These are phyloP conservation scores for Drosophila repleta DNA, from an alignment of 1,140 invertebrate genomes.

Conservation along the genomic window DNA sequence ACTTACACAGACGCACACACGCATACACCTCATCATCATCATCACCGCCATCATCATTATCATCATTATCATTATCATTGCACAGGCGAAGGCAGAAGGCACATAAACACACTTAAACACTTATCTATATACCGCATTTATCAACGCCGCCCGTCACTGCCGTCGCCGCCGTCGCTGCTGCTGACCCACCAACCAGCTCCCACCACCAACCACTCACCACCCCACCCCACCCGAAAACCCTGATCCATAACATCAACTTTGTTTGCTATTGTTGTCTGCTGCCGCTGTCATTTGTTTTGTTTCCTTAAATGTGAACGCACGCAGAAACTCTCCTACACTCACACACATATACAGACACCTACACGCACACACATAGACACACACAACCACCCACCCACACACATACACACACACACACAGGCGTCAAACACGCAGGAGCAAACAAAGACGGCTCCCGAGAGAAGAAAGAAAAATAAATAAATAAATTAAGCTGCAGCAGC, in stretches of 20 bases:
- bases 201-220: not conserved
- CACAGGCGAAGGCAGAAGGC: conserved; percentile 21
- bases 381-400: not conserved
- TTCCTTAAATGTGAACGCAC: conserved; percentile 50
- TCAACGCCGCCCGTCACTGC: conserved; percentile 34
- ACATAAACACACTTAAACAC: conserved; percentile 41
- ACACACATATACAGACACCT: not conserved
- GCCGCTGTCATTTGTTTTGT: conserved; percentile 58
- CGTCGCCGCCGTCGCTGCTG: conserved; percentile 26
- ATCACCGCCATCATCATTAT: conserved; percentile 32
- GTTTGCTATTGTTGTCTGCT: conserved; percentile 80
- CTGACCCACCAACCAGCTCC: conserved; percentile 3
- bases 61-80: conserved; percentile 46
- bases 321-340: not conserved
- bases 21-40: conserved; percentile 47
- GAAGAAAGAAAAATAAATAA: conserved; percentile 7
- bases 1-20: conserved; percentile 10
- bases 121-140: conserved; percentile 61
- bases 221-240: conserved; percentile 9
- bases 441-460: conserved; percentile 35
- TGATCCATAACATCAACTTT: conserved; percentile 48
- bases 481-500: conserved; percentile 13
- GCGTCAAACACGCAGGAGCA: conserved; percentile 33
- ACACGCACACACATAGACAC: not conserved
- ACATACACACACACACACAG: not conserved